Percentiles rank a stretch among this genome's conserved stretches.
phyloP scores from a whole-genome alignment of 1,140 invertebrate species.

The Philaenus spumarius region DNA sequence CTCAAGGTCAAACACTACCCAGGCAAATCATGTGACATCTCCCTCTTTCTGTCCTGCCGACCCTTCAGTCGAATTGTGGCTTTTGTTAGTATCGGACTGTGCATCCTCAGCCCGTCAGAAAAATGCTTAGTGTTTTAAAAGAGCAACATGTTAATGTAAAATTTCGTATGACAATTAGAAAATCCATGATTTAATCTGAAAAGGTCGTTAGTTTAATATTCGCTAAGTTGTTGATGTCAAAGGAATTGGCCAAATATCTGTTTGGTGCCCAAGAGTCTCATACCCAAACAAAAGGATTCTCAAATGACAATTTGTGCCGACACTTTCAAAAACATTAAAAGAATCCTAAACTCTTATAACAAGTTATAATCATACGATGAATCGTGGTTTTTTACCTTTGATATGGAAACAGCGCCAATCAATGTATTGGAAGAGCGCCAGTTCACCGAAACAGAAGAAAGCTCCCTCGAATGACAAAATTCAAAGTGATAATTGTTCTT shows the following conservation, averaged over 20 bases:
- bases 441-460: too few relatives aligned
- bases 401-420: neutral
- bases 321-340: neutral
- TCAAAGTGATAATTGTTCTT: too few relatives aligned
- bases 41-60: conserved; percentile 13
- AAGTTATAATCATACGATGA: neutral
- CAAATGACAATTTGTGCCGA: neutral
- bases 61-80: conserved; percentile 10
- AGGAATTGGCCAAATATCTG: too few relatives aligned
- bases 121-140: neutral
- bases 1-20: too few relatives aligned
- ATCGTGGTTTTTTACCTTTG: too few relatives aligned
- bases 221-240: too few relatives aligned
- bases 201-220: too few relatives aligned
- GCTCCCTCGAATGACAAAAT: neutral
- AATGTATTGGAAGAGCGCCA: too few relatives aligned
- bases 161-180: too few relatives aligned
- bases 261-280: too few relatives aligned
- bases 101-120: neutral
- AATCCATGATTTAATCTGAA: too few relatives aligned
- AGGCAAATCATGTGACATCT: neutral
- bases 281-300: too few relatives aligned
- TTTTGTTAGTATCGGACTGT: neutral
- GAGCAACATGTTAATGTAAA: neutral
- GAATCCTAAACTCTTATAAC: neutral